Base-by-base conservation (phyloP, 2,888 invertebrate species). In the Ctenicera cuprea region DNA sequence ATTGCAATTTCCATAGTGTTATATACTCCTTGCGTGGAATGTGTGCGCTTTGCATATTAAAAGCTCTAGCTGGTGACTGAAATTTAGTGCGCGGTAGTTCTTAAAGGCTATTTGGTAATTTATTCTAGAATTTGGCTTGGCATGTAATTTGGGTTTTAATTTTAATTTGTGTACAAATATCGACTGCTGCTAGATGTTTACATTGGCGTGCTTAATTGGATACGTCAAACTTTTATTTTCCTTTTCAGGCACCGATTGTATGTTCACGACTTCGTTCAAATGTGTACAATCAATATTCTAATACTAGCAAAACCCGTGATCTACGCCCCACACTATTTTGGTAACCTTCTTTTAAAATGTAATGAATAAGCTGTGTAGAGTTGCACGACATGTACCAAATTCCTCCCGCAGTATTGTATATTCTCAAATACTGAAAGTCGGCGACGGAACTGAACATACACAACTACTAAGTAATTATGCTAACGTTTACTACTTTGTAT, bases 21-120 rank as follows among this genome's bases (percentile, higher is more conserved):
- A 45, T 45, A 45, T 45, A 50, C 18, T 50, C 50, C 50, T 50
- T 50, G 57, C 57, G 33, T 37, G 33, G 57, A 57, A 57, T 57
- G 50, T 50, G 22, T 50, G 8, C 50, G 57, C 57, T 57, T 37
- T 57, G 57, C 57, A 57, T 57, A 57, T 57, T 57, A 57, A 57
- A 57, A 33, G n/a, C 33, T 30, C 33, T 30, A 12, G 33, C 14
- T 11, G 8, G 33, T 37, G 57, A 18, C 33, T 33, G 18, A 57
- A 33, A 57, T 57, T 57, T 30, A 57, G 52, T 30, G 52, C 52
- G 45, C 12, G 37, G 30, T 57, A 33, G 57, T 57, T 57, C 57
- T 33, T 33, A 57, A n/a, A 14, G 30, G 57, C 26, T 57, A 8
- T 33, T 20, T 3, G 20, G 20, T n/a, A 33, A 33, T 57, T 57